phyloP scores from a whole-genome alignment of 2,113 vertebrate species.

The Thalassoma bifasciatum region DNA sequence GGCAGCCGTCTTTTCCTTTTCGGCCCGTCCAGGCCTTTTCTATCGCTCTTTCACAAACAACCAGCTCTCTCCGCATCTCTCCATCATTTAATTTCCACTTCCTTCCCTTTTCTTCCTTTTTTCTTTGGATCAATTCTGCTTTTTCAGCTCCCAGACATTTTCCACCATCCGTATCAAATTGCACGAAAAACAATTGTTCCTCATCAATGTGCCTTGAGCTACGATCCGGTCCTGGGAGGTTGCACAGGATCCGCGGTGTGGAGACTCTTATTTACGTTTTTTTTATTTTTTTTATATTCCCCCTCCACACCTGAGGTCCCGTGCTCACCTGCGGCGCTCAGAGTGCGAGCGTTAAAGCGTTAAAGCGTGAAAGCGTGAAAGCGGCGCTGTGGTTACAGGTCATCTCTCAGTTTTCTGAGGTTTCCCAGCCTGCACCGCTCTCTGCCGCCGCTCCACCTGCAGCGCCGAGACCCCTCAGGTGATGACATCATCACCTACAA shows the following conservation, averaged over 20 bases:
- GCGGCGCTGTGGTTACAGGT: constrained; percentile 24
- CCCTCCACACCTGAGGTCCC: constrained; percentile 19
- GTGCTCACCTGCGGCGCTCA: constrained; percentile 7
- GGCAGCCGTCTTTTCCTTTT: constrained; percentile 89
- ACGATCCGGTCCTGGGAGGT: constrained; percentile 92
- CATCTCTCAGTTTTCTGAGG: constrained; percentile 22
- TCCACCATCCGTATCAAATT: constrained; percentile 88
- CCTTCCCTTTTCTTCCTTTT: constrained; percentile 76
- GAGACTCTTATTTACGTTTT: constrained; percentile 80
- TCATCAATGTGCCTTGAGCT: constrained; percentile 99
- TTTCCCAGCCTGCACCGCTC: not conserved
- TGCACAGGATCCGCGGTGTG: constrained; percentile 89
- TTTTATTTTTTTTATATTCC: constrained; percentile 65
- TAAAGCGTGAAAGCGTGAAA: constrained; percentile 25
- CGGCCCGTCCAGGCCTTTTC: constrained; percentile 72
- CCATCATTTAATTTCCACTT: constrained; percentile 71
- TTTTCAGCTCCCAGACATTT: constrained; percentile 29
- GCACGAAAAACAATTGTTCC: constrained; percentile 91
- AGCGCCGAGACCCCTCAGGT: constrained; percentile 22
- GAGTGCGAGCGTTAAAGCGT: not conserved
- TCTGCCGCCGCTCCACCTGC: not conserved
- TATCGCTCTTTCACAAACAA: constrained; percentile 89
- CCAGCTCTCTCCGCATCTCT: constrained; percentile 56
- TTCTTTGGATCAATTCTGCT: constrained; percentile 76
- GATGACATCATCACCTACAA: not conserved